Evolutionary conservation across 2,888 invertebrate genomes (phyloP).

Genomic region (Allolobophora icterica): DNA sequence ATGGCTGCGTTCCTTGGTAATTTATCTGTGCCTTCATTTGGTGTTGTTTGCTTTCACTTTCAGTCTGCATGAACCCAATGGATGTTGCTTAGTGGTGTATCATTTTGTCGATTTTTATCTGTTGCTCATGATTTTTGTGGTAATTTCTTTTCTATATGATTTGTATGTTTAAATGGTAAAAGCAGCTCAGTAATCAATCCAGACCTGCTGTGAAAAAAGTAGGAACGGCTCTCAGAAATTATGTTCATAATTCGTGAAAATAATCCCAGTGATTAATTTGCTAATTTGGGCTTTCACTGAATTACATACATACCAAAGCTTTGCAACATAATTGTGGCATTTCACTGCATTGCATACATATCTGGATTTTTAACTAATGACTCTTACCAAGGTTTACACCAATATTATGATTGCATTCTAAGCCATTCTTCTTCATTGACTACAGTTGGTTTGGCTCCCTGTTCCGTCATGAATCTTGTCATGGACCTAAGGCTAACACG

Average conservation of each 20-base stretch:
- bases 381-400: background rate
- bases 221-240: background rate
- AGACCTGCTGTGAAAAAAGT: background rate
- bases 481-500: background rate
- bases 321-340: background rate
- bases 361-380: background rate
- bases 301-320: background rate
- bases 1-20: constrained; percentile 44
- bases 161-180: background rate
- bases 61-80: background rate
- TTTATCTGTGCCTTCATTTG: background rate
- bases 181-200: background rate
- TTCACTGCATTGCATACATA: background rate
- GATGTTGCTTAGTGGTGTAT: background rate
- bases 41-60: background rate
- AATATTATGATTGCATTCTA: background rate
- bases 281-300: constrained; percentile 8
- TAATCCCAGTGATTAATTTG: background rate
- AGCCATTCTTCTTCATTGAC: background rate
- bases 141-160: background rate
- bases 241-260: background rate
- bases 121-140: background rate
- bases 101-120: background rate
- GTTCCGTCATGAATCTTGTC: no score
- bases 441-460: no score